Evolutionary conservation across 2,888 invertebrate genomes (phyloP).

Genomic region (Pterostichus niger): DNA sequence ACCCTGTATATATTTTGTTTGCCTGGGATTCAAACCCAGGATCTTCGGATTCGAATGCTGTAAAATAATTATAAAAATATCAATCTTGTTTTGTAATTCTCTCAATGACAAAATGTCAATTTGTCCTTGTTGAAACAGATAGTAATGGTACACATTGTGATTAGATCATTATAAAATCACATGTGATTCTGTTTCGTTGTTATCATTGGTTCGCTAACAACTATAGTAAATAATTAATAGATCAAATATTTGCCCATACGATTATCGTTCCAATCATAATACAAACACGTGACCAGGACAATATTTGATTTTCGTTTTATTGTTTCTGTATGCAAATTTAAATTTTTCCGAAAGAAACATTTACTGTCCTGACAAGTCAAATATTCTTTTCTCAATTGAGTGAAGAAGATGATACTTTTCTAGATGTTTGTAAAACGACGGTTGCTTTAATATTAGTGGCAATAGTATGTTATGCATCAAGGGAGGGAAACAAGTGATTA

Average conservation of each 20-base stretch:
- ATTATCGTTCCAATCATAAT: conserved; percentile 16
- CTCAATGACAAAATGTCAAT: conserved; percentile 51
- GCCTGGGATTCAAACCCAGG: no score
- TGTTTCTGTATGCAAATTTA: conserved; percentile 1
- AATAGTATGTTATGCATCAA: no score
- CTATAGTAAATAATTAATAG: conserved; percentile 47
- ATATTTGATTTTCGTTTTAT: conserved; percentile 4
- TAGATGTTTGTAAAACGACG: no score
- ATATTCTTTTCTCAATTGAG: neutral
- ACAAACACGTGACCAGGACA: neutral
- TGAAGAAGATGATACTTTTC: no score
- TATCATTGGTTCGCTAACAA: conserved; percentile 27
- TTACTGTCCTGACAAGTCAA: no score
- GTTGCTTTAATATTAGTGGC: no score
- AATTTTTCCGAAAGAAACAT: neutral
- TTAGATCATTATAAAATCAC: conserved; percentile 51
- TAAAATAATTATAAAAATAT: no score
- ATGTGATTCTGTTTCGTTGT: conserved; percentile 33
- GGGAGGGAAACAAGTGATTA: no score
- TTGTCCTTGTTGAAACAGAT: conserved; percentile 43
- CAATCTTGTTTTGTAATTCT: no score
- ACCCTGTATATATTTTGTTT: no score
- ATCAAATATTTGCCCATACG: conserved; percentile 26
- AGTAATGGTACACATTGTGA: conserved; percentile 9
- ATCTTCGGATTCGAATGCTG: no score